Percentiles rank a stretch among this genome's conserved stretches.
phyloP scores from a whole-genome alignment of 2,888 invertebrate species.

The Campaea margaritaria region DNA sequence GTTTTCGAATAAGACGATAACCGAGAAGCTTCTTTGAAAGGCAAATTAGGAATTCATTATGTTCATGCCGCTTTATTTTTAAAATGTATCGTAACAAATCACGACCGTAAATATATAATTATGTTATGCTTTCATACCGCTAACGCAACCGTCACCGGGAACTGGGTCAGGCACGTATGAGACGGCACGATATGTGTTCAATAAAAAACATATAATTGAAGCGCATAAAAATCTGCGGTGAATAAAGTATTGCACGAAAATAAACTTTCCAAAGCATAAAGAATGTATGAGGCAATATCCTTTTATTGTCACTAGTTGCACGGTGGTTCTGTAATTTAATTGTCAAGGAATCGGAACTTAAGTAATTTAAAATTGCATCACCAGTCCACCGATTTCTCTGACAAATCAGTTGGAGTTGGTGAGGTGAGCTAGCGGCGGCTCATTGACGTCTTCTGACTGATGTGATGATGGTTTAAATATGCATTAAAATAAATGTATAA shows the following conservation, averaged over 20 bases:
- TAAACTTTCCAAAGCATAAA: conserved; percentile 29
- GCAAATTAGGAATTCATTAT: conserved; percentile 6
- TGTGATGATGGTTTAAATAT: too few species aligned
- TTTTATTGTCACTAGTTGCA: not conserved
- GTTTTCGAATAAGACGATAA: not conserved
- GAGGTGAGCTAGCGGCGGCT: too few species aligned
- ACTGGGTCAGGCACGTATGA: conserved; percentile 59
- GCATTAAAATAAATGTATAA: too few species aligned
- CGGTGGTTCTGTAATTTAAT: conserved; percentile 7
- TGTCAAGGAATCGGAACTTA: too few species aligned
- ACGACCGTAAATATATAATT: conserved; percentile 34
- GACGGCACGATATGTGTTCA: conserved; percentile 36
- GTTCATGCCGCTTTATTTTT: conserved; percentile 29
- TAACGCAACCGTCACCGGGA: conserved; percentile 58
- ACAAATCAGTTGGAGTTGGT: too few species aligned
- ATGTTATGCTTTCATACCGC: conserved; percentile 45
- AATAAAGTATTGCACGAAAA: conserved; percentile 46
- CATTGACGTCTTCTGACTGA: too few species aligned
- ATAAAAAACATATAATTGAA: conserved; percentile 36
- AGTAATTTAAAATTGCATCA: too few species aligned
- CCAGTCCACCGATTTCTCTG: too few species aligned
- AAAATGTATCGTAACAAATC: conserved; percentile 24
- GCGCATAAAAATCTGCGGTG: conserved; percentile 31
- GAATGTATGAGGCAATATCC: conserved; percentile 14
- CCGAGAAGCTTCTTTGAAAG: conserved; percentile 5